Evolutionary conservation across 1,140 invertebrate genomes (phyloP), one percentile per base, ranked within the genome.

Genomic region (Zaprionus taronus): DNA sequence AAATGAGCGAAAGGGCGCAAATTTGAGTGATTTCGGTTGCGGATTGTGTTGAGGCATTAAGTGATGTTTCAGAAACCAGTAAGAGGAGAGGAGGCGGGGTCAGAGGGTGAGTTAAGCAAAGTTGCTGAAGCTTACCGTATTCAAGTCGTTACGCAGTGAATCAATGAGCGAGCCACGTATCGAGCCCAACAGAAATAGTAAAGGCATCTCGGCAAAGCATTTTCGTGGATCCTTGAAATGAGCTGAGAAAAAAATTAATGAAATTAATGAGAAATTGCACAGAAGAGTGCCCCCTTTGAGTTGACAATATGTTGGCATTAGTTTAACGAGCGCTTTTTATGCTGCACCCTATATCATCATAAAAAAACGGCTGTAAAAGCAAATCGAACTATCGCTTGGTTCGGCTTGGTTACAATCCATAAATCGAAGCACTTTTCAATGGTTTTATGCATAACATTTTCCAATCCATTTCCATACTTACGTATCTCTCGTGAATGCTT

Each of bases 141-240:
- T 94, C 74, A 57, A 94, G 81, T 44, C 83, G 81, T 62, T 93
- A 93, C 71, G 73, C 58, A 96, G 73, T 15, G 93, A 94, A 47
- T 93, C 82, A 5, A 96, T 90, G 36, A 95, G 94, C 64, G 93
- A 94, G 0, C 94, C 94, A 36, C 93, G 93, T 4, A 95, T 93
- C 1, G 94, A 94, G 5, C 96, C 96, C 24, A 95, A 84, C 0
- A 95, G 89, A 3, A 97, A 92, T 80, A 95, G 94, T 56, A 94
- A 91, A 0, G 96, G 94, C 94, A 97, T 96, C 77, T 94, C 91
- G 0, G 92, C 91, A 36, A 93, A 83, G 31, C 95, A 95, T 31
- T 94, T 93, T 17, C 93, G 83, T 28, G 91, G 77, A 5, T 93
- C 92, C 17, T 94, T 92, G 68, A 94, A 95, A 14, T 24, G 69